phyloP scores from a whole-genome alignment of 1,140 invertebrate genomes.

The Tetranychus urticae region DNA sequence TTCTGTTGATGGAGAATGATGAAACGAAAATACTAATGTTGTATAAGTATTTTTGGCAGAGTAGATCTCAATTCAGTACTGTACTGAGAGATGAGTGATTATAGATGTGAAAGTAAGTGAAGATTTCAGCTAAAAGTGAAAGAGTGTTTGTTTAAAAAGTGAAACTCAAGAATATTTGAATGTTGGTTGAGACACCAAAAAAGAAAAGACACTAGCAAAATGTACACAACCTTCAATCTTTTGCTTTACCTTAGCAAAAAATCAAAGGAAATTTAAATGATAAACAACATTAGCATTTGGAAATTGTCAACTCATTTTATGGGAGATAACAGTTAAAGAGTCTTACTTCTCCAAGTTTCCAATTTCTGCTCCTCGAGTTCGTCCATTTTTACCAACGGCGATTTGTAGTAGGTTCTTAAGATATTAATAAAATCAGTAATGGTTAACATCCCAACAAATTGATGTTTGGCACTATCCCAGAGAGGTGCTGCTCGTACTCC shows the following conservation, averaged over 20 bases:
- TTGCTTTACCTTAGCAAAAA: no score
- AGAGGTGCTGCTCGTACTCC: slow-evolving; percentile 89
- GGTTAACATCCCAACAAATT: slow-evolving; percentile 78
- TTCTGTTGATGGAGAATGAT: no score
- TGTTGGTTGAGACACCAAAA: no score
- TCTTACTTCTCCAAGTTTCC: slow-evolving; percentile 52
- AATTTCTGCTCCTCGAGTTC: slow-evolving; percentile 93
- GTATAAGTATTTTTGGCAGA: no score
- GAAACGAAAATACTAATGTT: no score
- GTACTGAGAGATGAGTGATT: background rate
- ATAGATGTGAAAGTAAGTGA: no score
- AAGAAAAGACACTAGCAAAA: no score
- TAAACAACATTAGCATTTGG: background rate
- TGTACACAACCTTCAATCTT: no score
- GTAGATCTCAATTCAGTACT: no score
- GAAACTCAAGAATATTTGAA: no score
- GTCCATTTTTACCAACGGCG: slow-evolving; percentile 62
- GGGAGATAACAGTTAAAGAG: background rate
- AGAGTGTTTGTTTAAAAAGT: no score
- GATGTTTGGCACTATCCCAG: slow-evolving; percentile 76
- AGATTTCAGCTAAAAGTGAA: no score
- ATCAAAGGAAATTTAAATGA: background rate
- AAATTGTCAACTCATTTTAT: background rate
- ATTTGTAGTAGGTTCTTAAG: slow-evolving; percentile 76
- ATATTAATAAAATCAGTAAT: slow-evolving; percentile 99